Conservation (phyloP, 2,888 invertebrate species). For the Aphrophora alni region DNA sequence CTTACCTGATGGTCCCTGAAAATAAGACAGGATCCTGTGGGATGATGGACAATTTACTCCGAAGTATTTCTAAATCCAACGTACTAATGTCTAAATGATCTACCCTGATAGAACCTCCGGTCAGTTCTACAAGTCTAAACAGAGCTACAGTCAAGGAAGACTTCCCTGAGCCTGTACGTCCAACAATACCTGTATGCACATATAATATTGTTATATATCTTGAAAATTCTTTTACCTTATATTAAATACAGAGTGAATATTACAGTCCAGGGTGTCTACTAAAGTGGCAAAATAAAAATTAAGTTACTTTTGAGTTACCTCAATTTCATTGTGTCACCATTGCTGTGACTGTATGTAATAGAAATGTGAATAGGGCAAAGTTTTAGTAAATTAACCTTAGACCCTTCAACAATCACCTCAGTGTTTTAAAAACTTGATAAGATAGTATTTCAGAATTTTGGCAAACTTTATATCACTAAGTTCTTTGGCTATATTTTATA, state of each 20-base stretch:
- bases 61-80: slow-evolving; percentile 60
- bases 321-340: not conserved
- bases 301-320: not conserved
- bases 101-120: slow-evolving; percentile 61
- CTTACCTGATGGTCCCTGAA: slow-evolving; percentile 63
- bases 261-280: not conserved
- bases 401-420: too few species aligned
- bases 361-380: too few species aligned
- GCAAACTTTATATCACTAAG: too few species aligned
- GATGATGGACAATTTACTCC: slow-evolving; percentile 62
- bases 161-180: slow-evolving; percentile 62
- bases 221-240: not conserved
- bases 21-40: slow-evolving; percentile 70
- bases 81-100: slow-evolving; percentile 62
- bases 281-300: not conserved
- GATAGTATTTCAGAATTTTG: too few species aligned
- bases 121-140: slow-evolving; percentile 65
- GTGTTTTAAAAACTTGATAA: too few species aligned
- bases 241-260: not conserved
- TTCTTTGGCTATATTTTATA: too few species aligned
- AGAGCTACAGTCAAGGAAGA: slow-evolving; percentile 65
- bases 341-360: not conserved
- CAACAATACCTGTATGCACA: slow-evolving; percentile 57
- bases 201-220: too few species aligned
- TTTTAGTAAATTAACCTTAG: too few species aligned